These are phyloP conservation scores for Trissolcus japonicus DNA, from an alignment of 2,888 invertebrate genomes.

Conservation along the genomic window DNA sequence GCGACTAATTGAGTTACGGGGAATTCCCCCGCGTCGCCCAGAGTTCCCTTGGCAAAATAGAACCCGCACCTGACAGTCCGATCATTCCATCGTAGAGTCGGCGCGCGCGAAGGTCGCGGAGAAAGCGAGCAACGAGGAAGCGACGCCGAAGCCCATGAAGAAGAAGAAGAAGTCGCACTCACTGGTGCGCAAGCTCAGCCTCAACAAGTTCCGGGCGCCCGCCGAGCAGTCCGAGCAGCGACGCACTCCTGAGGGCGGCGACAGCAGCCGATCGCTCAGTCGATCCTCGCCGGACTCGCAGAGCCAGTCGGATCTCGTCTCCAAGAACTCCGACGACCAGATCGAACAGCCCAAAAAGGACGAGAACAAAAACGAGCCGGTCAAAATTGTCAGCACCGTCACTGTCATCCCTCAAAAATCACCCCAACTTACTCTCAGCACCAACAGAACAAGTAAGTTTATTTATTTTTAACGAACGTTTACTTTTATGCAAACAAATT, in stretches of 20 bases:
- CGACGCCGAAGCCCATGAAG: conserved; percentile 63
- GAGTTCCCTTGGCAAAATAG: conserved; percentile 24
- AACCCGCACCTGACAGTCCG: conserved; percentile 37
- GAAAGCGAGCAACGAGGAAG: conserved; percentile 39
- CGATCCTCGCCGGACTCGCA: conserved; percentile 72
- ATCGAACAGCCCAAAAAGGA: conserved; percentile 23
- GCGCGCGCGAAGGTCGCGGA: conserved; percentile 43
- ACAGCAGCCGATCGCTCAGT: conserved; percentile 69
- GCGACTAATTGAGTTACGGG: conserved; percentile 40
- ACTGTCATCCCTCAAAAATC: conserved; percentile 68
- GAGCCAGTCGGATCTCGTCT: conserved; percentile 63
- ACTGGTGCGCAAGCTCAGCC: conserved; percentile 69
- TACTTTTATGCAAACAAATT: too few relatives aligned
- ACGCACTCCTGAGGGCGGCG: conserved; percentile 71
- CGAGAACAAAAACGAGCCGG: background rate
- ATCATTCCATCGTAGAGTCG: conserved; percentile 49
- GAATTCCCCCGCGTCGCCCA: conserved; percentile 33
- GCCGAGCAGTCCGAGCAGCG: conserved; percentile 62
- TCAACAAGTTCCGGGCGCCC: conserved; percentile 68
- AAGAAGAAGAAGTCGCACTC: conserved; percentile 66
- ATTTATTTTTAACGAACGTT: too few relatives aligned
- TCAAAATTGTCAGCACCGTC: conserved; percentile 60
- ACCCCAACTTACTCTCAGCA: conserved; percentile 68
- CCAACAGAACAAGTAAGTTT: conserved; percentile 61
- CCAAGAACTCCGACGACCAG: conserved; percentile 34